Evolutionary conservation across 2,888 invertebrate genomes (phyloP), one percentile per base, ranked within the genome.

Genomic region (Ametastegia equiseti): DNA sequence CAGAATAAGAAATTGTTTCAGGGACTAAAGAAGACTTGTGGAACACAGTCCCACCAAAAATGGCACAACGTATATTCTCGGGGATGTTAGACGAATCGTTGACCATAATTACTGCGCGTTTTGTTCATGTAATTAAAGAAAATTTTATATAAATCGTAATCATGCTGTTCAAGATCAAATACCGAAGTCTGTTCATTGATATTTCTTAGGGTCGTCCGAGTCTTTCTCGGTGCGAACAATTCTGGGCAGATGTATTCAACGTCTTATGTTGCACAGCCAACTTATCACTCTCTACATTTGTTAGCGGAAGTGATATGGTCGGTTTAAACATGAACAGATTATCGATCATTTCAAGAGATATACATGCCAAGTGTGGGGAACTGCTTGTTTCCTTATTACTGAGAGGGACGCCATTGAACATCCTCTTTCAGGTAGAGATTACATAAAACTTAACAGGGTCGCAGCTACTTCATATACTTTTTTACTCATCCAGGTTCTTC

Each of bases 21-120:
- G 97, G 97, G 4, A 96, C 96, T 50, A 95, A 94, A 88, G 94
- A 96, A 86, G 97, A 97, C 92, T 92, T 97, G 54, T 97, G 97
- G 97, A 96, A 95, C 86, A 96, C 96, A 0, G 96, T 97, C n/a
- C 97, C 97, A 0, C 97, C 97, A 0, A 95, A 96, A 90, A 97
- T 97, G 95, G 97, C 97, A 0, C 97, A 97, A 88, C 93, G 97
- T 84, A 95, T 97, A 77, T 96, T 97, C 87, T 95, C 96, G 1
- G 97, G 97, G 3, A 97, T 97, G 95, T 92, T 97, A 0, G 97
- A 97, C 87, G 97, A 97, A 91, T 97, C 97, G 0, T 92, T 97
- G 9, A 96, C 96, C 0, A 96, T 97, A 86, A 91, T 97, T 57
- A 95, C 96, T 1, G 95, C 96, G 2, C 94, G 97, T 84, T 97